Percentiles rank a stretch among this genome's conserved stretches.
These are phyloP conservation scores for Yponomeuta sedellus DNA, from an alignment of 2,888 invertebrate species.

Conservation along the genomic window DNA sequence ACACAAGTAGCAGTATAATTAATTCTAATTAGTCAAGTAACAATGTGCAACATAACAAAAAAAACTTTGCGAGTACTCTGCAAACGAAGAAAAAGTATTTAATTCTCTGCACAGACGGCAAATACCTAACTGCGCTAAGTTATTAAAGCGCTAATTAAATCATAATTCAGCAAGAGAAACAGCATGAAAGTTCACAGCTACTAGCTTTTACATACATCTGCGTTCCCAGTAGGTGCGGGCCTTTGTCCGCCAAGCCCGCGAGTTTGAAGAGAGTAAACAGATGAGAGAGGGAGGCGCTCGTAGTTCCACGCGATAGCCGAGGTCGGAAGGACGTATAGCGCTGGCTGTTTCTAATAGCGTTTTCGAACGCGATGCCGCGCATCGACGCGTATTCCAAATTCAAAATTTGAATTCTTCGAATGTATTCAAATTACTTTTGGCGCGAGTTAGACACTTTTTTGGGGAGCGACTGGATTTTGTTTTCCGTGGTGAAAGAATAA, in stretches of 20 bases:
- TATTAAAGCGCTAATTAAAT: slow-evolving; percentile 12
- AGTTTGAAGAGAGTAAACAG: slow-evolving; percentile 57
- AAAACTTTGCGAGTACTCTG: not conserved
- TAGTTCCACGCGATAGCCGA: slow-evolving; percentile 62
- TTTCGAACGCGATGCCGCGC: slow-evolving; percentile 38
- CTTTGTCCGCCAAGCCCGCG: slow-evolving; percentile 56
- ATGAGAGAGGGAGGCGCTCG: slow-evolving; percentile 59
- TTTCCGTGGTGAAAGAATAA: slow-evolving; percentile 26
- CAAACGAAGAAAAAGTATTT: not conserved
- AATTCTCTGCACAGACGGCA: not conserved
- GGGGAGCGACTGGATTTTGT: not conserved
- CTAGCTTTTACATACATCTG: not conserved
- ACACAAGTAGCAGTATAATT: too few relatives aligned
- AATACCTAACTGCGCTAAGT: not conserved
- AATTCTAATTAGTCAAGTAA: too few relatives aligned
- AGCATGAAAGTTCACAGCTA: slow-evolving; percentile 10
- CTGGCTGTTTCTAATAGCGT: slow-evolving; percentile 27
- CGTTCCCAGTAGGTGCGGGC: slow-evolving; percentile 32
- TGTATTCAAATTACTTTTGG: not conserved
- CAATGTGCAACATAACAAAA: too few relatives aligned
- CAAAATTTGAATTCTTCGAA: slow-evolving; percentile 28
- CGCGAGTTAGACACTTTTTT: not conserved
- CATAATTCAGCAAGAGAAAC: slow-evolving; percentile 11
- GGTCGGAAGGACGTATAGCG: slow-evolving; percentile 54
- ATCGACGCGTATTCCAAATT: slow-evolving; percentile 51